Percentiles rank a stretch among this genome's conserved stretches.
Conservation (phyloP, 2,113 vertebrate species). For the Calonectris borealis region DNA sequence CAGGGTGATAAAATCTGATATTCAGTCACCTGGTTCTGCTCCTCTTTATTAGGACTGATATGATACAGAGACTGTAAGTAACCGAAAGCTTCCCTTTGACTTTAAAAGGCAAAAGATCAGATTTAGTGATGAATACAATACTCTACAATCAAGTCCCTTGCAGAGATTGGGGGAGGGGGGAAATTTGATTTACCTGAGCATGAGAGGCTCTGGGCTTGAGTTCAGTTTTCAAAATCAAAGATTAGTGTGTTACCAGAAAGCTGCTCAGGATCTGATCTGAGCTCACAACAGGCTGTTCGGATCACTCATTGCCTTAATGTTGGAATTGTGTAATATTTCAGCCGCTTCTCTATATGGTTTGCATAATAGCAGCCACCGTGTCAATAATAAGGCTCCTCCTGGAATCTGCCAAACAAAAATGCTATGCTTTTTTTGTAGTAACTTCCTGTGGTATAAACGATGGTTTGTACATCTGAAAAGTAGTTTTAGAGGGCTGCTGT, state of each 20-base stretch:
- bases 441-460: neutral
- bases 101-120: neutral
- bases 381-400: neutral
- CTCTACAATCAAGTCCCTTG: neutral
- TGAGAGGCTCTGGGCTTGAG: neutral
- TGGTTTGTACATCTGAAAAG: neutral
- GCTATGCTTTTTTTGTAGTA: neutral
- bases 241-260: neutral
- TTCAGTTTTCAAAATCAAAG: neutral
- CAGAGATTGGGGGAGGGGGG: fast-evolving
- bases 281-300: neutral
- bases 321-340: neutral
- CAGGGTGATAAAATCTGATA: neutral
- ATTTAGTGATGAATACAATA: neutral
- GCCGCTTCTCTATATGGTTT: neutral
- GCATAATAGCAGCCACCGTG: neutral
- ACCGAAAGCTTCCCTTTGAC: neutral
- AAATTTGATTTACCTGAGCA: neutral
- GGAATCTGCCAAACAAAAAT: neutral
- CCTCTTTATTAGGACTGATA: neutral
- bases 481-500: neutral
- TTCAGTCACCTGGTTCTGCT: neutral
- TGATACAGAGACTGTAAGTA: neutral
- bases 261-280: neutral
- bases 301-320: neutral